Conservation (phyloP, 2,797 vertebrate species). For the Danionella dracula region DNA sequence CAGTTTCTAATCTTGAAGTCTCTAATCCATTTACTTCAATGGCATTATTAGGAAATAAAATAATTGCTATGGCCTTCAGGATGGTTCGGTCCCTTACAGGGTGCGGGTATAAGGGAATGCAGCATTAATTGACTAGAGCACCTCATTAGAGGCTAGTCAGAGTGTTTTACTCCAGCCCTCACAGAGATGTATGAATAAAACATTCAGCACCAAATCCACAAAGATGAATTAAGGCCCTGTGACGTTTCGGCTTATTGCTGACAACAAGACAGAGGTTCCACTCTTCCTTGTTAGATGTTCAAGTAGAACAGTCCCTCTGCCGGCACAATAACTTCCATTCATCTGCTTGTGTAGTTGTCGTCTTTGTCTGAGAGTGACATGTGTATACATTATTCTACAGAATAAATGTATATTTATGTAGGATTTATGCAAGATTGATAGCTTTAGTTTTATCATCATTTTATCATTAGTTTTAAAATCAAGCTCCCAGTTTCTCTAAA, state of each 20-base stretch:
- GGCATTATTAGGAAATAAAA: not conserved
- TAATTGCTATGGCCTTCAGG: not conserved
- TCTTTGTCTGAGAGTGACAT: no score
- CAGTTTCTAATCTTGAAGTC: not conserved
- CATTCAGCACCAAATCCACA: slow-evolving; percentile 16
- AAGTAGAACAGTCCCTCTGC: no score
- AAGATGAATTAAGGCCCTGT: not conserved
- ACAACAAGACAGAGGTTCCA: not conserved
- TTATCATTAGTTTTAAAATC: no score
- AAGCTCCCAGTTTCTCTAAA: no score
- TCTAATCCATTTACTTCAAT: not conserved
- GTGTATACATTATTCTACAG: no score
- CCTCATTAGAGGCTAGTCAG: slow-evolving; percentile 21
- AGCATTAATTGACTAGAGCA: slow-evolving; percentile 37
- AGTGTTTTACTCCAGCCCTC: slow-evolving; percentile 22
- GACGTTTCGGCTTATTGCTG: not conserved
- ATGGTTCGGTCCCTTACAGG: not conserved
- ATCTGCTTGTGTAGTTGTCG: no score
- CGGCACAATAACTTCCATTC: no score
- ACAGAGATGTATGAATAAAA: slow-evolving; percentile 29
- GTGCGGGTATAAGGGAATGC: not conserved
- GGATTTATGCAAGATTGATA: no score
- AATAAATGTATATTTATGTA: no score
- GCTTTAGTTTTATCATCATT: no score
- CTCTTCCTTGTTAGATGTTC: no score